Evolutionary conservation across 2,113 vertebrate species (phyloP).

Genomic region (Meriones unguiculatus): DNA sequence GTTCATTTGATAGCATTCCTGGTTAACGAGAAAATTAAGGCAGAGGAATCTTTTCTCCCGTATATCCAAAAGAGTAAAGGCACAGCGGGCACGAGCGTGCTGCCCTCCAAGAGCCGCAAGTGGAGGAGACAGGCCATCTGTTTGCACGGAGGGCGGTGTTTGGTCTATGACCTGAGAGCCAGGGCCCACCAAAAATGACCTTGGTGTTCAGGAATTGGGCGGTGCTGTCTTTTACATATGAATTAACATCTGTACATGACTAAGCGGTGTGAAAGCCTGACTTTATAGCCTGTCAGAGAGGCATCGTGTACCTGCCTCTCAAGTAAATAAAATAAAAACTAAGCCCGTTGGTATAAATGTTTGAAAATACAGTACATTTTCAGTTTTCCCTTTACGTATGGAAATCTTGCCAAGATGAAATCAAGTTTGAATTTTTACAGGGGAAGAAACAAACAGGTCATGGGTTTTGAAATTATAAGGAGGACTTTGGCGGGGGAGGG

Average conservation of each 20-base stretch:
- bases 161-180: not conserved
- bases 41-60: conserved; percentile 25
- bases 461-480: conserved; percentile 50
- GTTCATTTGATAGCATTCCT: conserved; percentile 77
- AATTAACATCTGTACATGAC: conserved; percentile 22
- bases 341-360: not conserved
- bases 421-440: conserved; percentile 58
- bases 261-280: conserved; percentile 60
- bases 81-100: conserved; percentile 33
- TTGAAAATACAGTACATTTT: conserved; percentile 56
- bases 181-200: conserved; percentile 44
- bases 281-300: conserved; percentile 18
- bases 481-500: not conserved
- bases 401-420: conserved; percentile 62
- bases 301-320: not conserved
- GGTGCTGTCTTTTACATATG: conserved; percentile 40
- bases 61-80: conserved; percentile 57
- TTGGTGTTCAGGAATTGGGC: conserved; percentile 2
- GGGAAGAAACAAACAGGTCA: conserved; percentile 12
- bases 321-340: conserved; percentile 11
- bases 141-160: not conserved
- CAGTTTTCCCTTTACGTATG: conserved; percentile 64
- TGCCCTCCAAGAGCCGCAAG: not conserved
- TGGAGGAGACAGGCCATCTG: not conserved
- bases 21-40: conserved; percentile 76